These are phyloP conservation scores for Hirundichthys speculiger DNA, from an alignment of 2,113 vertebrate species.

Conservation along the genomic window DNA sequence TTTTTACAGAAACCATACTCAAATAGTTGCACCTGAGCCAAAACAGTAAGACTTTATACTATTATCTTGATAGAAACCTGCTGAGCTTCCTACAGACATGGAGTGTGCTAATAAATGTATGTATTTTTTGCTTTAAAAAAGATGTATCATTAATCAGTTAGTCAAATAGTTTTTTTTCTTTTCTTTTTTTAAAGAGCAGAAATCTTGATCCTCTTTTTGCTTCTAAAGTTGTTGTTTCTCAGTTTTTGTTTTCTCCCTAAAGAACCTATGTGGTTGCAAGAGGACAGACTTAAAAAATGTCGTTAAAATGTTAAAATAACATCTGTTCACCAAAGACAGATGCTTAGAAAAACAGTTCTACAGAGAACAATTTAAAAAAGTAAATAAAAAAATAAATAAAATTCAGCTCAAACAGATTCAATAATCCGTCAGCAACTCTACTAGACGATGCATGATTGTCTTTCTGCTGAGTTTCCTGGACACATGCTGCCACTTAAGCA, in stretches of 20 bases:
- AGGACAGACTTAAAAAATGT: constrained; percentile 45
- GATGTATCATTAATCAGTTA: too few species aligned
- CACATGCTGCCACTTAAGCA: constrained; percentile 42
- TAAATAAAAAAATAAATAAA: constrained; percentile 14
- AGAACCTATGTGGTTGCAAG: constrained; percentile 46
- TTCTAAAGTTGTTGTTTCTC: background rate
- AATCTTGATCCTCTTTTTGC: background rate
- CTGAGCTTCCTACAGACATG: too few species aligned
- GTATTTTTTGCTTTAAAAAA: too few species aligned
- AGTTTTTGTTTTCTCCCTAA: background rate
- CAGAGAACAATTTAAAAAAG: constrained; percentile 41
- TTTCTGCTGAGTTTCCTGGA: constrained; percentile 47
- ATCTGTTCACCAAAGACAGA: constrained; percentile 57
- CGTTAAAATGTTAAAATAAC: constrained; percentile 55
- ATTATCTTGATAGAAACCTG: too few species aligned
- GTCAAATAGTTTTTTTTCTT: too few species aligned
- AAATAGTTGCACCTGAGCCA: too few species aligned
- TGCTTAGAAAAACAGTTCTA: constrained; percentile 48
- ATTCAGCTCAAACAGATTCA: constrained; percentile 23
- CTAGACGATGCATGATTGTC: constrained; percentile 39
- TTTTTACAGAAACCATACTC: too few species aligned
- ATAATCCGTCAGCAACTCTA: constrained; percentile 43
- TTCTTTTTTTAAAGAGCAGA: too few species aligned
- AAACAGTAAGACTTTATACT: too few species aligned
- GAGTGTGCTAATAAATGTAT: too few species aligned